phyloP scores from a whole-genome alignment of 2,888 invertebrate genomes.

The Blera fallax region DNA sequence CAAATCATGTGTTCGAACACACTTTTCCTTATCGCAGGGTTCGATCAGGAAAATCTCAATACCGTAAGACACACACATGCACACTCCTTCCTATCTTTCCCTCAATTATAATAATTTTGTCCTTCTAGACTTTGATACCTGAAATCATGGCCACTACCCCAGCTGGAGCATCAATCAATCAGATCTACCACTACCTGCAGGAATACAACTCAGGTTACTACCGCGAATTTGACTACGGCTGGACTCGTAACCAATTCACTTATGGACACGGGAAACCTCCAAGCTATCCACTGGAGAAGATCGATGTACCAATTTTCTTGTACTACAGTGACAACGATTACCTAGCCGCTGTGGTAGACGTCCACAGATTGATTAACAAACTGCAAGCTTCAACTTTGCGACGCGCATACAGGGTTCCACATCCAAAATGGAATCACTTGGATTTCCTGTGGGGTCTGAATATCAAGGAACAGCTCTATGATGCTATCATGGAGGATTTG shows the following conservation, averaged over 20 bases:
- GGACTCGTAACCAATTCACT: constrained; percentile 73
- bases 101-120: neutral
- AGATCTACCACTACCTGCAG: constrained; percentile 76
- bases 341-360: constrained; percentile 76
- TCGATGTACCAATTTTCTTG: constrained; percentile 75
- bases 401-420: constrained; percentile 74
- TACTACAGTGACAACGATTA: constrained; percentile 78
- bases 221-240: constrained; percentile 76
- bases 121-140: constrained; percentile 74
- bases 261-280: constrained; percentile 75
- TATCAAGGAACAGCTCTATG: constrained; percentile 76
- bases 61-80: constrained; percentile 8
- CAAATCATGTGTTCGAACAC: constrained; percentile 74
- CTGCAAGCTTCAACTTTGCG: constrained; percentile 73
- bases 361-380: constrained; percentile 74
- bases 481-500: constrained; percentile 75
- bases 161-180: constrained; percentile 77
- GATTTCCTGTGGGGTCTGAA: constrained; percentile 77
- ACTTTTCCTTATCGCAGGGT: constrained; percentile 75
- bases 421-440: constrained; percentile 77
- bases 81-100: neutral
- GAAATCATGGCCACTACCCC: constrained; percentile 77
- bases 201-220: constrained; percentile 76
- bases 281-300: constrained; percentile 73
- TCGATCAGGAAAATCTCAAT: constrained; percentile 76